These are phyloP conservation scores for Anarrhichthys ocellatus DNA, from an alignment of 2,113 vertebrate genomes.

Conservation along the genomic window DNA sequence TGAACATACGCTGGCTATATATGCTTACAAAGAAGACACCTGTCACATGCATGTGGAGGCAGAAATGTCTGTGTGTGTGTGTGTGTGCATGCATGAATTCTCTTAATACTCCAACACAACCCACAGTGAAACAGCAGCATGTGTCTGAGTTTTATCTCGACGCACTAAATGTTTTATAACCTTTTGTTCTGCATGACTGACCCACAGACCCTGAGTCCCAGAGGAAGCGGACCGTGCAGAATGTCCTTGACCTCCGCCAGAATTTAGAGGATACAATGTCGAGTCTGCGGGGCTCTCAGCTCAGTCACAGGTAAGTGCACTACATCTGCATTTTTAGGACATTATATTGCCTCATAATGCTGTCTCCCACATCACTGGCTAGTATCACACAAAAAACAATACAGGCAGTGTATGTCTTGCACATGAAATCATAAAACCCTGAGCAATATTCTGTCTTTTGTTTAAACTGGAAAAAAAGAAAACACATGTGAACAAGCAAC, in stretches of 20 bases:
- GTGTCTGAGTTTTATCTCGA: conserved; percentile 19
- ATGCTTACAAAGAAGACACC: conserved; percentile 30
- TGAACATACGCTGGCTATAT: conserved; percentile 33
- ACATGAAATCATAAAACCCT: conserved; percentile 1
- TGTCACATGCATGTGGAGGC: conserved; percentile 25
- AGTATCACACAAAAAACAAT: neutral
- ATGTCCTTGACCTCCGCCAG: conserved; percentile 97
- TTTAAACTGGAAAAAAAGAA: conserved; percentile 16
- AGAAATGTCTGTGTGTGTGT: neutral
- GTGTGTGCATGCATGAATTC: neutral
- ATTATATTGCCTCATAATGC: neutral
- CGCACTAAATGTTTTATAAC: conserved; percentile 48
- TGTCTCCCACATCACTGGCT: neutral
- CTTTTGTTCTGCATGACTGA: conserved; percentile 48
- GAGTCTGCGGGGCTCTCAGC: conserved; percentile 94
- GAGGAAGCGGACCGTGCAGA: conserved; percentile 97
- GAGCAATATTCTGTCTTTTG: neutral
- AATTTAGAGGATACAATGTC: conserved; percentile 99
- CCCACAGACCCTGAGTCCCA: conserved; percentile 94
- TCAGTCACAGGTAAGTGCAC: conserved; percentile 90
- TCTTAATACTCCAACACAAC: neutral
- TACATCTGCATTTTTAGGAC: neutral
- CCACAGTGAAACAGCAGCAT: neutral
- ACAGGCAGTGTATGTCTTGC: neutral
- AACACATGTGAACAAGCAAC: conserved; percentile 3